Percentiles rank a stretch among this genome's conserved stretches.
Conservation (phyloP, 2,797 vertebrate genomes). For the Clarias platycephalus region DNA sequence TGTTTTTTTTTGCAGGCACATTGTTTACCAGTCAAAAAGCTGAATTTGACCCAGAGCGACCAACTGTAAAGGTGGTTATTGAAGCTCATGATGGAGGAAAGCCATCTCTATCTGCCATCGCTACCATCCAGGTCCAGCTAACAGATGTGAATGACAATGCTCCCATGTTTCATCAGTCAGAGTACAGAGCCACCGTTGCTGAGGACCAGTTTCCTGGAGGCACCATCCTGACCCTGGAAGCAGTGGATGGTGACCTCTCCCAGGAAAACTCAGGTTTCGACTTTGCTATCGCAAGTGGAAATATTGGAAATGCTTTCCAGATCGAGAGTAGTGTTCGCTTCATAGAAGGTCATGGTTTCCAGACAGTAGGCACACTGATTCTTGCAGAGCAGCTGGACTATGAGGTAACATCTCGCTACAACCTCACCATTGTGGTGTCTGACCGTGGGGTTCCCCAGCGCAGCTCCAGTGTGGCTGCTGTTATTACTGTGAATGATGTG, state of each 20-base stretch:
- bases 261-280: slow-evolving; percentile 87
- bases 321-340: slow-evolving; percentile 88
- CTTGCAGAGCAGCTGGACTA: slow-evolving; percentile 90
- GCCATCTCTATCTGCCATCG: slow-evolving; percentile 81
- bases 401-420: slow-evolving; percentile 84
- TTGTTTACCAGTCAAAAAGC: slow-evolving; percentile 82
- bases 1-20: slow-evolving; percentile 77
- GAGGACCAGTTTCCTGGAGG: slow-evolving; percentile 88
- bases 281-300: slow-evolving; percentile 90
- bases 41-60: slow-evolving; percentile 76
- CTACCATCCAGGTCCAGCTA: slow-evolving; percentile 88
- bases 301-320: slow-evolving; percentile 88
- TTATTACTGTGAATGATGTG: slow-evolving; percentile 83
- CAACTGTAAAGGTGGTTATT: slow-evolving; percentile 84
- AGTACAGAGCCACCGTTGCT: slow-evolving; percentile 80
- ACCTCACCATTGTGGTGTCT: slow-evolving; percentile 87
- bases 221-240: slow-evolving; percentile 88
- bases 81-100: slow-evolving; percentile 85
- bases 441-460: slow-evolving; percentile 89
- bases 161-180: slow-evolving; percentile 83
- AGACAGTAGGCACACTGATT: slow-evolving; percentile 83
- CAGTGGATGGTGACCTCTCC: slow-evolving; percentile 84
- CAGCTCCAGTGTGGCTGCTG: slow-evolving; percentile 82
- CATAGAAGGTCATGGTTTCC: slow-evolving; percentile 80
- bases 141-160: slow-evolving; percentile 91